Evolutionary conservation across 2,797 vertebrate genomes (phyloP), one percentile per base, ranked within the genome.

Genomic region (Poeciliopsis infans): DNA sequence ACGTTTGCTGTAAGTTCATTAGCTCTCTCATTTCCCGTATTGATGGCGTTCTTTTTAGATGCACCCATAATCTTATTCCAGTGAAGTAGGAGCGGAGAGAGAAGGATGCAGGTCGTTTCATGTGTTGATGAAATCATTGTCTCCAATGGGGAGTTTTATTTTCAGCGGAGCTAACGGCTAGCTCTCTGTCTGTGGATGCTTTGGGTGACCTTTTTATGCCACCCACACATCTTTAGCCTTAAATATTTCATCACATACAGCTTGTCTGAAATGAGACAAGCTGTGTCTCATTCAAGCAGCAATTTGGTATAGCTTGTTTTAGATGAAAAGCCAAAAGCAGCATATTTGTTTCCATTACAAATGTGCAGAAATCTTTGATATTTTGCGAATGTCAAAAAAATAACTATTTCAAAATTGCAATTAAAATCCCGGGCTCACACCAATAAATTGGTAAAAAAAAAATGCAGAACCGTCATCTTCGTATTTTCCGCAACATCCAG

Each of bases 1-100:
- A 43, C 2, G 70, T 49, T 76, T 78, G 73, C 28, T 75, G 59
- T 72, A 51, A 71, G 85, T 73, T 79, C 43, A 80, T 80, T 76
- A 81, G 70, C 72, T 77, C 39, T 7, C 66, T 69, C 55, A 36
- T 76, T 88, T 89, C 84, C 86, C 83, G 72, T 77, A 77, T 57
- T 47, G 11, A 13, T 23, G 0, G 18, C 11, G 74, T 85, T 71
- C 83, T 80, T 84, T 82, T 57, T 10, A 88, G 79, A 83, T 74
- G 59, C 68, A 7, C 39, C 74, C 0, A 10, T 85, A 61, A 85
- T 88, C 72, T 79, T 5, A 82, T 89, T 77, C n/a, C 47, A 74
- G 39, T 47, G 15, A 46, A 57, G 57, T 2, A 5, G 2, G 49
- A 47, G n/a, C 68, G 41, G 73, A 18, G 66, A 57, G 70, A 74